Percentiles rank a stretch among this genome's conserved stretches.
Conservation (phyloP, 2,113 vertebrate species). For the Fregata magnificens region DNA sequence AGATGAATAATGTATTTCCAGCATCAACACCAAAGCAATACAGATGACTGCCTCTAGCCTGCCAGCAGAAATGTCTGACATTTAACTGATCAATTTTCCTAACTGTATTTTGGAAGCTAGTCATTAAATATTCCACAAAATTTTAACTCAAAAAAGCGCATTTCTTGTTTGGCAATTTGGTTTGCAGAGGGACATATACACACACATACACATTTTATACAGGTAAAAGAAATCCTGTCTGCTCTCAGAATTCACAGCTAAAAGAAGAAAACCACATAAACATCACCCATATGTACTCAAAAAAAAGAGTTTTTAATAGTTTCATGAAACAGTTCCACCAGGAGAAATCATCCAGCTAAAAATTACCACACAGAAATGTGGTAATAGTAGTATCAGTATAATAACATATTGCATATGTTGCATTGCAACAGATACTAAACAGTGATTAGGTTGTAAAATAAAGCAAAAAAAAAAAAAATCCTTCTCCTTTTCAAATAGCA, state of each 20-base stretch:
- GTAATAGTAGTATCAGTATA: not conserved
- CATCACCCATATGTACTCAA: not conserved
- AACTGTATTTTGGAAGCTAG: not conserved
- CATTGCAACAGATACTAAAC: not conserved
- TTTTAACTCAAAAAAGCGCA: not conserved
- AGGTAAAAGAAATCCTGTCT: not conserved
- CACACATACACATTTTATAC: not conserved
- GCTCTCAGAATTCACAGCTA: not conserved
- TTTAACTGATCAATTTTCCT: not conserved
- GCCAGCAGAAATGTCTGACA: conserved; percentile 15
- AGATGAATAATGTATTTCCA: conserved; percentile 58
- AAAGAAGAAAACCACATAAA: not conserved
- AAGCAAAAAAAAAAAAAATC: not conserved
- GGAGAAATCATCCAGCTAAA: conserved; percentile 28
- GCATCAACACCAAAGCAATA: conserved; percentile 33
- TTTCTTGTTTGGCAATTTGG: not conserved
- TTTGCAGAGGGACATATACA: not conserved
- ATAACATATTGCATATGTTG: not conserved
- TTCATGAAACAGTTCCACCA: not conserved
- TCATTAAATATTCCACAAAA: not conserved
- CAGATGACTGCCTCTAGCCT: not conserved
- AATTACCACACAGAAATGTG: conserved; percentile 13
- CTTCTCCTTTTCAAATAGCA: not conserved
- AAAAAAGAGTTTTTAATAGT: not conserved
- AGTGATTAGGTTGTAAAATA: not conserved